Evolutionary conservation across 2,797 vertebrate species (phyloP).

Genomic region (Mycteria americana): DNA sequence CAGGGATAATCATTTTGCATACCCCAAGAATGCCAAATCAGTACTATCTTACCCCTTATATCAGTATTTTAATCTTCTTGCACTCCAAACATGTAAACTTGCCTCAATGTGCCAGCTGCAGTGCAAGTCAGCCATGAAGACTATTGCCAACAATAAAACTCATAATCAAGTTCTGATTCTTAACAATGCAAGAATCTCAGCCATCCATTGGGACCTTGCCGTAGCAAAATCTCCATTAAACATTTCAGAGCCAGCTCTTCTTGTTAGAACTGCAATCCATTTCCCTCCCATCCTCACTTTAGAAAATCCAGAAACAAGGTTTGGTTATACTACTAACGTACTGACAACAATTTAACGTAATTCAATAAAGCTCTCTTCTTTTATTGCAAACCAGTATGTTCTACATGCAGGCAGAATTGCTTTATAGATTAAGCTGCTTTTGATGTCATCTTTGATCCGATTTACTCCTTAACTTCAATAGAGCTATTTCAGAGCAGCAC

Average conservation of each 20-base stretch:
- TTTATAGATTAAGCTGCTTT: constrained; percentile 31
- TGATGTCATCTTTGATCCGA: constrained; percentile 44
- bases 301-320: not conserved
- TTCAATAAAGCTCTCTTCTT: not conserved
- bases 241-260: not conserved
- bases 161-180: not conserved
- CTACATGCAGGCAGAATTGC: not conserved
- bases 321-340: not conserved
- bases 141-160: not conserved
- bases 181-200: not conserved
- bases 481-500: constrained; percentile 9
- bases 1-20: not conserved
- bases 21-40: not conserved
- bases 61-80: not conserved
- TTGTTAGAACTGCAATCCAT: not conserved
- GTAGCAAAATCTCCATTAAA: not conserved
- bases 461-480: not conserved
- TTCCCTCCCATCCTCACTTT: not conserved
- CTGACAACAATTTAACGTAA: not conserved
- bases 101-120: not conserved
- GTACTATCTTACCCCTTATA: not conserved
- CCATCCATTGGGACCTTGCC: fast-evolving
- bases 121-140: fast-evolving
- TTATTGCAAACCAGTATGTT: not conserved
- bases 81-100: not conserved